A percentile compares a stretch with the other conserved stretches of the same genome.
These are phyloP conservation scores for Eueremaeus valkanovi DNA, from an alignment of 2,888 invertebrate genomes.

Conservation along the genomic window DNA sequence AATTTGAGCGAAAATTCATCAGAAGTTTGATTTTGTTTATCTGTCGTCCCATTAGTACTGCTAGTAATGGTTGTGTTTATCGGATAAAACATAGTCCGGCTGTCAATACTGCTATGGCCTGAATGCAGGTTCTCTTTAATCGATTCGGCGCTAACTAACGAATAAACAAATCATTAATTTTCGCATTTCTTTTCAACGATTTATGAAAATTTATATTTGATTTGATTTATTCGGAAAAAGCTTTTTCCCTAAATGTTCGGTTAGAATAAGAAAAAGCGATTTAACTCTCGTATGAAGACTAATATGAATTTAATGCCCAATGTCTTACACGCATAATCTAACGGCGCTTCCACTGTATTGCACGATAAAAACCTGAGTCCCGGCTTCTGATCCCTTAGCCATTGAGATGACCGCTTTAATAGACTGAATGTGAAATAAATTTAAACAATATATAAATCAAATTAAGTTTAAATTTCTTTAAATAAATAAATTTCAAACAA, in stretches of 20 bases:
- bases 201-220: too few relatives aligned
- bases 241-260: neutral
- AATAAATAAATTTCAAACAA: too few relatives aligned
- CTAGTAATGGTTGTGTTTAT: neutral
- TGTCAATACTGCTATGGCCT: slow-evolving; percentile 12
- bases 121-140: neutral
- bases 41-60: neutral
- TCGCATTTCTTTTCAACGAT: neutral
- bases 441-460: neutral
- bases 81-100: slow-evolving; percentile 1
- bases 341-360: slow-evolving; percentile 25
- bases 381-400: slow-evolving; percentile 7
- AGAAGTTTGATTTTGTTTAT: neutral
- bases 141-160: neutral
- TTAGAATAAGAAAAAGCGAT: too few relatives aligned
- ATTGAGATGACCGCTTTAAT: slow-evolving; percentile 23
- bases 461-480: neutral
- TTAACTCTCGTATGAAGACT: too few relatives aligned
- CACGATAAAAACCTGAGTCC: slow-evolving; percentile 13
- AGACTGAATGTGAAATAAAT: slow-evolving; percentile 2
- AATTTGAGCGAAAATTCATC: slow-evolving; percentile 22
- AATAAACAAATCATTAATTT: neutral
- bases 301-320: too few relatives aligned
- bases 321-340: slow-evolving; percentile 29
- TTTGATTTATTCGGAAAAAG: too few relatives aligned